Base-by-base conservation (phyloP, 2,113 vertebrate genomes). In the Rattus rattus region DNA sequence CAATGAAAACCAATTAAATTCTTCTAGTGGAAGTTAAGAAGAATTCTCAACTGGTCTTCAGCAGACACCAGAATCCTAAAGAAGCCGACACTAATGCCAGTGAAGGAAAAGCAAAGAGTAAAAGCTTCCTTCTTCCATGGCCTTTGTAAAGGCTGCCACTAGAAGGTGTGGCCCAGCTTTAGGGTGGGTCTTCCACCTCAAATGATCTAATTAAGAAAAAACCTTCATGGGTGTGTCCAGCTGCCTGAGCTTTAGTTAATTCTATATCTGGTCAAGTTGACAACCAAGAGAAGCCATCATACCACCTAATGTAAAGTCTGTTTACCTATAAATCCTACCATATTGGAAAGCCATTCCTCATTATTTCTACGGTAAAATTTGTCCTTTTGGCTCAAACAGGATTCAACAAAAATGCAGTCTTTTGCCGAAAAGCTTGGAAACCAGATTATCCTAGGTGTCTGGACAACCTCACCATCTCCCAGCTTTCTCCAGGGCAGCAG, bases 1-100 rank as follows among this genome's bases (percentile, higher is more conserved):
- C 36, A 67, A 67, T 73, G 49, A 83, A 90, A 92, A 83, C 17
- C 33, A 88, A 61, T 87, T 80, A 86, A 65, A 90, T 59, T 90
- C 24, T 22, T 92, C 73, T 47, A 67, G 22, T 54, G 77, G 20
- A 11, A 72, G 28, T 3, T 8, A 65, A 65, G 61, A 63, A 24
- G 24, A 65, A 28, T 26, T 65, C 63, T 65, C 63, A 11, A 10
- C 26, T 65, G 63, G 63, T 28, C 26, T 73, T 39, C 36, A 72
- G 36, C 7, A 72, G 36, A 39, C n/a, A 81, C 12, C 9, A 56
- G 30, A 56, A 56, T 36, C 49, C 17, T 11, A 14, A 19, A 52
- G 76, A 80, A n/a, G 30, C 9, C 22, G 30, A 17, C 17, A 11
- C 19, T 54, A 2, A 36, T 22, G 7, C 52, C 52, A 22, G 9